Base-by-base conservation (phyloP, 30 jellyfish, hydroid and myxozoan species). In the Aurelia aurita complex sp. Pacific region DNA sequence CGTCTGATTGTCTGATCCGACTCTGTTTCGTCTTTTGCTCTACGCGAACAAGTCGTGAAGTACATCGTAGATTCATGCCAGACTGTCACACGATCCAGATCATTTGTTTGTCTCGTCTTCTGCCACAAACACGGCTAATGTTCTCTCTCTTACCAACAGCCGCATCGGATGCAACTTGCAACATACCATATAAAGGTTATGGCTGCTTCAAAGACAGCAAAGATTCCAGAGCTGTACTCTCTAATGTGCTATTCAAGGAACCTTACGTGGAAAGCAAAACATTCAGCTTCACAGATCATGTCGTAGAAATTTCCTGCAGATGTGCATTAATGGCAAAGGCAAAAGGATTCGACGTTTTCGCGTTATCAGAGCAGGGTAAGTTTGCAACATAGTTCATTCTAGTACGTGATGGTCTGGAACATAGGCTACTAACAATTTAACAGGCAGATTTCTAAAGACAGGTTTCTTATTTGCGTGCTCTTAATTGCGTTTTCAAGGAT, bases 81-180 rank as follows among this genome's bases (percentile, higher is more conserved):
- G 52, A 40, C 52, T 40, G 52, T 40, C 52, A 40, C 52, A 1
- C 6, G 52, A 40, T 40, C 52, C 52, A 40, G 52, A 40, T 40
- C 10, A 40, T 9, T 40, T 40, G 52, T 40, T 40, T 9, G 52
- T 40, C 52, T 40, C 52, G 52, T 3, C 8, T 40, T 40, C 52
- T 40, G 52, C 10, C 52, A 40, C 52, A 40, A 40, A 38, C 4
- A 40, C 52, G 6, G 6, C 52, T 40, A 40, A 40, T 3, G 10
- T 40, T 46, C 57, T 46, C 57, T 2, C 57, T 46, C 8, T 46
- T 7, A 46, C 57, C 57, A 8, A 46, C 12, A 46, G 57, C 57
- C 15, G 80, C 80, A 15, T 71, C 85, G 10, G 91, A 82, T 82
- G 91, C 85, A 18, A 60, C 85, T 2, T 82, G 91, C 77, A 64